phyloP scores from a whole-genome alignment of 2,113 vertebrate genomes.

The Puma concolor region DNA sequence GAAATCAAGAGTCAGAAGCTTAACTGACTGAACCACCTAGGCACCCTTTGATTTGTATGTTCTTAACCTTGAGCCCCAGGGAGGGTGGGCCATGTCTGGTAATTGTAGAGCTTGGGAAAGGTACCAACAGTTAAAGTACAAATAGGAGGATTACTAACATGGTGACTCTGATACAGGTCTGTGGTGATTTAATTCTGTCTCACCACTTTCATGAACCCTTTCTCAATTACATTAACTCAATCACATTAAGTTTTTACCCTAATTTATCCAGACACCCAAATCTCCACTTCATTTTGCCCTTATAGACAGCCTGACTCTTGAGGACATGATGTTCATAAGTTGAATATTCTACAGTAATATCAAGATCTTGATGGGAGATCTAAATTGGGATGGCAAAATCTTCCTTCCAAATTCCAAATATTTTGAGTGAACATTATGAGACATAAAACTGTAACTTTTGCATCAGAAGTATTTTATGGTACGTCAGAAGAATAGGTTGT shows the following conservation, averaged over 20 bases:
- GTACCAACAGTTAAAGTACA: background rate
- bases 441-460: slow-evolving; percentile 19
- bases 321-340: background rate
- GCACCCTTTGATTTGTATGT: no score
- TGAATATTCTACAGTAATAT: background rate
- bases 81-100: background rate
- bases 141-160: background rate
- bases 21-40: no score
- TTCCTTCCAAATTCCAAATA: slow-evolving; percentile 27
- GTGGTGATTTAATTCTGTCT: background rate
- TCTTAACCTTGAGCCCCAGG: background rate
- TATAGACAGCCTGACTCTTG: background rate
- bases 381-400: background rate
- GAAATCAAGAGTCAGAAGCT: no score
- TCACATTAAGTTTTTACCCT: background rate
- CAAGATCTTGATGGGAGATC: background rate
- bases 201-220: background rate
- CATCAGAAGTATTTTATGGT: slow-evolving; percentile 20
- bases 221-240: background rate
- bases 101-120: background rate
- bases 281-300: background rate
- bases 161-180: background rate
- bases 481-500: slow-evolving; percentile 9
- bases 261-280: background rate
- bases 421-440: slow-evolving; percentile 22